Evolutionary conservation across 2,113 vertebrate species (phyloP), one percentile per base, ranked within the genome.

Genomic region (Bufo gargarizans): DNA sequence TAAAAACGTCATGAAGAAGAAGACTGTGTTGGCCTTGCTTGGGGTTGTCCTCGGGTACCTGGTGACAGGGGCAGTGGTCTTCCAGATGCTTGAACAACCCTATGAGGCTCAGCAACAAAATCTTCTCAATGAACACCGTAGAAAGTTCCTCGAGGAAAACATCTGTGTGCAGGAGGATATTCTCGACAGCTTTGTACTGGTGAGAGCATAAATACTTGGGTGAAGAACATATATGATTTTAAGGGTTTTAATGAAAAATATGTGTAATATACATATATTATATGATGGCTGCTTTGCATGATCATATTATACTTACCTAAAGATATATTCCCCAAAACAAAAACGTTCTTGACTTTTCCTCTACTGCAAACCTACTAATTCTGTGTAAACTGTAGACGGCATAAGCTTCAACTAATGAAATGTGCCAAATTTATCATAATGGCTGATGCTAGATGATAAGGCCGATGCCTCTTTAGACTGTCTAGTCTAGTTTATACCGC

Each of bases 61-160:
- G 92, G 95, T 95, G 83, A 93, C 95, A 12, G 97, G 97, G 0
- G 97, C 97, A 11, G 92, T 97, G 84, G 94, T 98, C 84, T 98
- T 98, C 90, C 92, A 93, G 89, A 94, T 92, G 59, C 92, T 98
- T 91, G 97, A 98, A 91, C 88, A 93, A n/a, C 93, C 96, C 0
- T 17, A 77, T 2, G 97, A 98, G 91, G 90, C 74, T 58, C 7
- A 11, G 55, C 94, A 94, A n/a, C 94, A 96, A 85, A 0, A 74
- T 13, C 5, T 91, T 2, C 92, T 97, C 88, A 89, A 90, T 0
- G 58, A 56, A 0, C 90, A 90, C 61, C 94, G 92, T 20, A 77
- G 90, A 2, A 55, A 47, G 59, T 97, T 98, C 91, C 94, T 97
- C 14, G 19, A 13, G 14, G 92, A 92, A 74, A 94, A 97, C 90